Conservation (phyloP, 23 tunicate species). For the Diplosoma virens region DNA sequence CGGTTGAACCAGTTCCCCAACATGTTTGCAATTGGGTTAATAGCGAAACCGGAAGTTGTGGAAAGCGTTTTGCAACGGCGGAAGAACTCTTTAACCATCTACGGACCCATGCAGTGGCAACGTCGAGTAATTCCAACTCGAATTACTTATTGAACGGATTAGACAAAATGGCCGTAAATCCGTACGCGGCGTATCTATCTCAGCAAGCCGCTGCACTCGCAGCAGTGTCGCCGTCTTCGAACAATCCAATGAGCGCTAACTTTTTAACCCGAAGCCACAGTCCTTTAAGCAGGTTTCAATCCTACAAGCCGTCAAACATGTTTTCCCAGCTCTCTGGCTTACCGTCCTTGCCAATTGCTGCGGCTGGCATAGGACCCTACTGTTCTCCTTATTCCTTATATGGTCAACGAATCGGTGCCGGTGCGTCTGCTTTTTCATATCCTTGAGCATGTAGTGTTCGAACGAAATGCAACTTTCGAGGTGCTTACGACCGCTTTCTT, state of each 20-base stretch:
- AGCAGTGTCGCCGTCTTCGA: constrained; percentile 37
- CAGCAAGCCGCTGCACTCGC: constrained; percentile 65
- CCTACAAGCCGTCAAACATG: constrained; percentile 50
- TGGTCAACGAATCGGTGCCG: constrained; percentile 74
- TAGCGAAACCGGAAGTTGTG: constrained; percentile 60
- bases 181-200: constrained; percentile 59
- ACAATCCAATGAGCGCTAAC: constrained; percentile 26
- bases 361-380: constrained; percentile 57
- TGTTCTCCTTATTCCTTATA: constrained; percentile 76
- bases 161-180: constrained; percentile 55
- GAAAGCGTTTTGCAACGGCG: constrained; percentile 59
- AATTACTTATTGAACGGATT: constrained; percentile 40
- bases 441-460: constrained; percentile 1
- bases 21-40: constrained; percentile 91
- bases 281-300: constrained; percentile 58
- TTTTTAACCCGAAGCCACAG: constrained; percentile 59
- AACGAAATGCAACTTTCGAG: too few species aligned
- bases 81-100: constrained; percentile 77
- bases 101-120: constrained; percentile 59
- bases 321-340: constrained; percentile 39
- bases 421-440: constrained; percentile 26
- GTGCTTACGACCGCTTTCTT: too few species aligned
- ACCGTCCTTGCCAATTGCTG: constrained; percentile 54
- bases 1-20: constrained; percentile 27
- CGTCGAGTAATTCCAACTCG: constrained; percentile 2